Conservation (phyloP, 2,797 vertebrate species). For the Triplophysa bombifrons region DNA sequence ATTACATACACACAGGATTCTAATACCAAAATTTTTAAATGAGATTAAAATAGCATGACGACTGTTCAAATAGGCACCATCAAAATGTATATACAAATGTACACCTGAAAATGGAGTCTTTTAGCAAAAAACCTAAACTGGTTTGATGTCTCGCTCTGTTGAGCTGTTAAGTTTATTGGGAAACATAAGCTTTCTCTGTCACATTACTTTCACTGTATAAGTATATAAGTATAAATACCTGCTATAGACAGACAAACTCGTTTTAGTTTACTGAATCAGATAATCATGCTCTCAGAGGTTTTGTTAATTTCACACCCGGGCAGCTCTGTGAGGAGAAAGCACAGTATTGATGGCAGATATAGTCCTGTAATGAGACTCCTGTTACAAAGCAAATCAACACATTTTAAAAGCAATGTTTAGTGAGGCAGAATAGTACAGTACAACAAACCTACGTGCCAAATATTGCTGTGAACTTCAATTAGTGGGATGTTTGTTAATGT, state of each 20-base stretch:
- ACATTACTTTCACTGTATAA: conserved; percentile 25
- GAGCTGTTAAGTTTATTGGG: conserved; percentile 11
- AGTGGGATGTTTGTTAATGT: conserved; percentile 1
- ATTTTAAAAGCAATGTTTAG: conserved; percentile 36
- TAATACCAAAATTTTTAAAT: background rate
- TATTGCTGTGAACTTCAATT: background rate
- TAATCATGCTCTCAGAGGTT: conserved; percentile 38
- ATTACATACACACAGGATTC: conserved; percentile 2
- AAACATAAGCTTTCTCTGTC: conserved; percentile 16
- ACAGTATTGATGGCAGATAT: conserved; percentile 20
- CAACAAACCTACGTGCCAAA: background rate
- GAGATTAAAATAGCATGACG: background rate
- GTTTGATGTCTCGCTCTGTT: conserved; percentile 23
- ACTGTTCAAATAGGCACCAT: background rate
- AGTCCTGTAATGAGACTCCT: conserved; percentile 25
- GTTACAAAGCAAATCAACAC: conserved; percentile 33
- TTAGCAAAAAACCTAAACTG: conserved; percentile 14
- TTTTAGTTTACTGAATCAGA: conserved; percentile 31
- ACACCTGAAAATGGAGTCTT: background rate
- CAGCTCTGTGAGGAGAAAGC: conserved; percentile 19
- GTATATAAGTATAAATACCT: conserved; percentile 37
- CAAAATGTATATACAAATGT: background rate
- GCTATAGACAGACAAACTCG: conserved; percentile 22
- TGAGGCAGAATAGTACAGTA: background rate
- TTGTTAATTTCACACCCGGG: conserved; percentile 48